Evolutionary conservation across 2,888 invertebrate species (phyloP).

Genomic region (Monopis laevigella): DNA sequence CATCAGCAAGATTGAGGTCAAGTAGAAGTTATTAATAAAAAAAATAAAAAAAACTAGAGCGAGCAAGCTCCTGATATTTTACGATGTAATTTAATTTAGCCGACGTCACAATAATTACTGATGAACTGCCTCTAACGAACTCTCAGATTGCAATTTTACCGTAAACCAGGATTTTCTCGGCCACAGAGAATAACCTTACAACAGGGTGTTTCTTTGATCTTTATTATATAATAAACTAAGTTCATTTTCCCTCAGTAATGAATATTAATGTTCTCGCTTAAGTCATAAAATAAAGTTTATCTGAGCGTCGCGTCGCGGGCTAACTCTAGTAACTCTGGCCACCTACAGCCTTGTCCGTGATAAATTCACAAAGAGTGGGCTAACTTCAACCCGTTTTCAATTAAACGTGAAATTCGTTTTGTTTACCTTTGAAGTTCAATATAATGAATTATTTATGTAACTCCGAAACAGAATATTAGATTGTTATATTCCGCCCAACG

Average conservation of each 20-base stretch:
- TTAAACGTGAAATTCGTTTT: slow-evolving; percentile 49
- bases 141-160: slow-evolving; percentile 2
- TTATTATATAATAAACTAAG: slow-evolving; percentile 61
- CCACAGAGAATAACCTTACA: background rate
- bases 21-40: too few relatives aligned
- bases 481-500: slow-evolving; percentile 6
- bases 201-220: slow-evolving; percentile 39
- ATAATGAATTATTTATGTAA: slow-evolving; percentile 45
- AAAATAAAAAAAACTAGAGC: too few relatives aligned
- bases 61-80: too few relatives aligned
- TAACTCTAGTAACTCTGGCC: slow-evolving; percentile 5
- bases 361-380: slow-evolving; percentile 57
- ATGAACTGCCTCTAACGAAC: background rate
- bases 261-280: slow-evolving; percentile 62
- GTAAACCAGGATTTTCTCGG: background rate
- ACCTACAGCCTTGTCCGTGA: slow-evolving; percentile 18
- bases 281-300: slow-evolving; percentile 65
- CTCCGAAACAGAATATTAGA: slow-evolving; percentile 20
- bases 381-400: slow-evolving; percentile 54
- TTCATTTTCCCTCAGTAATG: slow-evolving; percentile 59
- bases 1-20: too few relatives aligned
- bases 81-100: background rate
- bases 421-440: slow-evolving; percentile 45
- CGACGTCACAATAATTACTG: background rate
- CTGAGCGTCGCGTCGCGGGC: slow-evolving; percentile 44